Conservation (phyloP, 2,113 vertebrate genomes). For the Rana temporaria region DNA sequence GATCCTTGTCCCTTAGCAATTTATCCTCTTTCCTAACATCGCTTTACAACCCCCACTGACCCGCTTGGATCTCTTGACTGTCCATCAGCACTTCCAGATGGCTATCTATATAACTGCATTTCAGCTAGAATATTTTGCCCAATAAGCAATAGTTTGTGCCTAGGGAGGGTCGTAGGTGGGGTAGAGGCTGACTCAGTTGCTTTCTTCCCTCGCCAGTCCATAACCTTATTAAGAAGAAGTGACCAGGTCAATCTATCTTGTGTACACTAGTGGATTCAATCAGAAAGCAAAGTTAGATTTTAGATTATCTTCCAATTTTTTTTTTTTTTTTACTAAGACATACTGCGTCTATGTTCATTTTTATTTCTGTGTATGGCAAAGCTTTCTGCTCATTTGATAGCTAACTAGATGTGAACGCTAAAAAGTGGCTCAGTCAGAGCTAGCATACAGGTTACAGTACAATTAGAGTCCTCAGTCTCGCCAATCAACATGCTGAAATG, state of each 20-base stretch:
- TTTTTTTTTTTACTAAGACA: no score
- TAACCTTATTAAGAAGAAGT: conserved; percentile 16
- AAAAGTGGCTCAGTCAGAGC: no score
- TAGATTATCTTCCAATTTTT: no score
- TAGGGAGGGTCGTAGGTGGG: conserved; percentile 3
- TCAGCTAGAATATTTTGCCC: conserved; percentile 14
- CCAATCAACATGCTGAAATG: no score
- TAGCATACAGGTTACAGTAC: no score
- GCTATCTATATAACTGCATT: not conserved
- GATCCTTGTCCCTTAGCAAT: not conserved
- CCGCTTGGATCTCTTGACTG: not conserved
- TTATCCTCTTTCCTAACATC: not conserved
- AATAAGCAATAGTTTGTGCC: conserved; percentile 27
- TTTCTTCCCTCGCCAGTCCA: conserved; percentile 1
- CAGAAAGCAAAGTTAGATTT: not conserved
- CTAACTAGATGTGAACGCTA: no score
- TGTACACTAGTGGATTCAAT: not conserved
- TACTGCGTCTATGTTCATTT: no score
- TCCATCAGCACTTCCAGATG: conserved; percentile 23
- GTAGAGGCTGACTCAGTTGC: not conserved
- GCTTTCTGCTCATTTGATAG: no score
- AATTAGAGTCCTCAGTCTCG: no score
- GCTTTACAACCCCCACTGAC: not conserved
- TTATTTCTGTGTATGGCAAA: no score
- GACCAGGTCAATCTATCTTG: not conserved